Conservation (phyloP, 2,888 invertebrate species). For the Drosophila atroscutellata region DNA sequence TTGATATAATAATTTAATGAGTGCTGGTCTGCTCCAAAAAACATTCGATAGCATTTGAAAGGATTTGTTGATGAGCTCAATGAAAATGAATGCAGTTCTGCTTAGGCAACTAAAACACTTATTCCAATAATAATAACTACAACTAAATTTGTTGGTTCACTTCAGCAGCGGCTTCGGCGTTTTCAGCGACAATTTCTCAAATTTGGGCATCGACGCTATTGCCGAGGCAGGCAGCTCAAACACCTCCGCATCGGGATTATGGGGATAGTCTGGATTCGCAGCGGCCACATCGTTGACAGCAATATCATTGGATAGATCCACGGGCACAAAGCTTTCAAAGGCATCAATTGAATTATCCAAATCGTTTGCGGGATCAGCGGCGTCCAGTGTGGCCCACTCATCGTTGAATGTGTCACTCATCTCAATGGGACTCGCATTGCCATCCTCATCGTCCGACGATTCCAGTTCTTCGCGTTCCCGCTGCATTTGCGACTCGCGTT, state of each 20-base stretch:
- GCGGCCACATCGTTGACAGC: conserved; percentile 83
- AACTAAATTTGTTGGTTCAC: conserved; percentile 6
- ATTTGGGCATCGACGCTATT: conserved; percentile 62
- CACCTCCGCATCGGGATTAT: conserved; percentile 84
- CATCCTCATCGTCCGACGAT: conserved; percentile 81
- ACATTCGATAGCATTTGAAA: neutral
- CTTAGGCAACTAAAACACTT: conserved; percentile 53
- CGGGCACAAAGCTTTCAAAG: conserved; percentile 75
- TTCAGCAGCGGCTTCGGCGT: conserved; percentile 43
- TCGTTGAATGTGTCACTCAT: conserved; percentile 79
- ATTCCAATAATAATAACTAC: conserved; percentile 29
- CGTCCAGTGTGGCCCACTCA: conserved; percentile 78
- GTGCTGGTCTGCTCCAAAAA: conserved; percentile 8
- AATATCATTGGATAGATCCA: conserved; percentile 85
- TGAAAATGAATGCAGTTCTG: conserved; percentile 36
- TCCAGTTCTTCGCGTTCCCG: conserved; percentile 79
- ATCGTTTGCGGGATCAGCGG: conserved; percentile 70
- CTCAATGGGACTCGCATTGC: conserved; percentile 44
- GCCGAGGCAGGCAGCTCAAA: conserved; percentile 60
- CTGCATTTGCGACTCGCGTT: conserved; percentile 23
- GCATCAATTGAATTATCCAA: conserved; percentile 82
- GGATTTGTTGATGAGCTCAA: conserved; percentile 7
- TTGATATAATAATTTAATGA: conserved; percentile 52
- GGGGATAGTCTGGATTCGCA: conserved; percentile 76
- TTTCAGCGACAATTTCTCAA: conserved; percentile 75